These are phyloP conservation scores for Sphenodon punctatus DNA, from an alignment of 2,797 vertebrate genomes.

Conservation along the genomic window DNA sequence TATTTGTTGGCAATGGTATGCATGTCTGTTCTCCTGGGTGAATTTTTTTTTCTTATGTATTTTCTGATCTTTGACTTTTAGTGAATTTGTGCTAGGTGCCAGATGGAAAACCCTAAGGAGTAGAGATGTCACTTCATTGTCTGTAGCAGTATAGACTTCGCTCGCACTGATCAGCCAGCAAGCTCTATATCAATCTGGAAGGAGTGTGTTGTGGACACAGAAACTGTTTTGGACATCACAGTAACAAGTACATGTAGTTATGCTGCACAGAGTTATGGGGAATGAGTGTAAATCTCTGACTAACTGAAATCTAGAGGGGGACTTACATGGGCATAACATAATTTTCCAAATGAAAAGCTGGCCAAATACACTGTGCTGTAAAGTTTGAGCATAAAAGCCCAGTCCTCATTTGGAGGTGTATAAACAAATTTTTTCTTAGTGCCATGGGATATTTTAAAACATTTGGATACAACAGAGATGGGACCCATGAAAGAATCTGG, in stretches of 20 bases:
- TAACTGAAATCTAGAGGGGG: not conserved
- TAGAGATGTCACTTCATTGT: not conserved
- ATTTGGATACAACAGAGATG: not conserved
- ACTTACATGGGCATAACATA: constrained; percentile 33
- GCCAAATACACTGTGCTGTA: not conserved
- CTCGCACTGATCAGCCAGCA: not conserved
- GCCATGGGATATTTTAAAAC: constrained; percentile 43
- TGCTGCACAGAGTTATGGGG: not conserved
- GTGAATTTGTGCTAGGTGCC: too few relatives aligned
- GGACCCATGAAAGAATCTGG: not conserved
- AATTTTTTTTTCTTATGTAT: not conserved
- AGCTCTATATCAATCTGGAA: not conserved
- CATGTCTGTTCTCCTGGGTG: too few relatives aligned
- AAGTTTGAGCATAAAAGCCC: not conserved
- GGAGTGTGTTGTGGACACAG: not conserved
- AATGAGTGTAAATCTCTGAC: constrained; percentile 29
- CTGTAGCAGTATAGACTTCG: not conserved
- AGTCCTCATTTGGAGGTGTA: constrained; percentile 2
- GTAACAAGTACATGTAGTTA: not conserved
- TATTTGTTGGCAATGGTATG: too few relatives aligned
- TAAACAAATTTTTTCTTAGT: constrained; percentile 51
- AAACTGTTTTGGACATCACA: not conserved
- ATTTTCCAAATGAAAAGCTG: constrained; percentile 43
- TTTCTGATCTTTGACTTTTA: not conserved
- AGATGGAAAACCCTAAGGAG: not conserved